Base-by-base conservation (phyloP, 2,888 invertebrate species). In the Drosophila gaucha region DNA sequence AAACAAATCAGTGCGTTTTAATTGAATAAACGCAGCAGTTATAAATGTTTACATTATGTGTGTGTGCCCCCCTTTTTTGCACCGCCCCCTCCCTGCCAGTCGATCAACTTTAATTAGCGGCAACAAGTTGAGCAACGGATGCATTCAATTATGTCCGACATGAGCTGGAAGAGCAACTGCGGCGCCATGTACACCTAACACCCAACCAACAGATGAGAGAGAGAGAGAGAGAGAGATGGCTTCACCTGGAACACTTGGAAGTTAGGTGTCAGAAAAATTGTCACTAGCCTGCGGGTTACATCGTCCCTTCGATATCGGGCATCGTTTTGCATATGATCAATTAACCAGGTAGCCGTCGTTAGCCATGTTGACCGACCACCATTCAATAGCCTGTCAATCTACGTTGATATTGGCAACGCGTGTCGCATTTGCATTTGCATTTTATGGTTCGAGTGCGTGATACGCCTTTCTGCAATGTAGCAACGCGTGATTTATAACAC, bases 11-110 rank as follows among this genome's bases (percentile, higher is more conserved):
- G 55, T 49, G 64, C 43, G 44, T 46, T 76, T 84, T 80, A 83
- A 83, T 80, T 83, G 78, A 87, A 87, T 83, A 85, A 83, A 87
- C 77, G 78, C 82, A 46, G 74, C 83, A 62, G 68, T 67, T 68
- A 82, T 67, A 63, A 68, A 62, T 78, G 78, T 77, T 77, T 66
- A 63, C 56, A 77, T 68, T 65, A 65, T 57, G 51, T 54, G 31
- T 24, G 30, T 67, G 47, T 8, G 12, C 46, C 56, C 46, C 55
- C 20, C n/a, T 20, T 1, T n/a, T n/a, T n/a, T n/a, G n/a, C n/a
- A n/a, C 9, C 12, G 10, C 30, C 41, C 44, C 16, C 12, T n/a
- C 12, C 30, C 39, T n/a, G 20, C 20, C 22, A 9, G 44, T 35
- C 63, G 66, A 65, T 71, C 83, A 64, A 64, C 55, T 80, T 66